phyloP scores from a whole-genome alignment of 2,797 vertebrate genomes.

The Sebastes diaconus region DNA sequence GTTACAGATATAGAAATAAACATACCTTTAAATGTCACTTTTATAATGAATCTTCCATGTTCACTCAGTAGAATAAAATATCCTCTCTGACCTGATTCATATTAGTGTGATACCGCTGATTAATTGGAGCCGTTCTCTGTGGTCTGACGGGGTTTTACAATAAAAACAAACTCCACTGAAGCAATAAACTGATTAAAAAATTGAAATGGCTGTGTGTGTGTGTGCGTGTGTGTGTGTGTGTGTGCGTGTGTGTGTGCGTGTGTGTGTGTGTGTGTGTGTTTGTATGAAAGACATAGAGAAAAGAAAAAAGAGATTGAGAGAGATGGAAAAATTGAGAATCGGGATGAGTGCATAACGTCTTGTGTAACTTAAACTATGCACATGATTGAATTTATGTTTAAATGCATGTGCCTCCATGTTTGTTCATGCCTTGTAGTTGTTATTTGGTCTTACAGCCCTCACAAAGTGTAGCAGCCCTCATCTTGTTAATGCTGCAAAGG shows the following conservation, averaged over 20 bases:
- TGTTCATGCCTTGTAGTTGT: neutral
- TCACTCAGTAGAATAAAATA: conserved; percentile 6
- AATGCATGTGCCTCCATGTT: neutral
- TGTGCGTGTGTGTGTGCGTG: neutral
- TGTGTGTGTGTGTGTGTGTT: neutral
- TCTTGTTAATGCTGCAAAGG: conserved; percentile 23
- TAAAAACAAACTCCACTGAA: conserved; percentile 16
- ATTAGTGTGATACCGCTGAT: neutral
- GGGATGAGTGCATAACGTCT: neutral
- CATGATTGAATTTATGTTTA: neutral
- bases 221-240: neutral
- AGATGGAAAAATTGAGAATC: neutral
- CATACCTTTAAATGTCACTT: conserved; percentile 20
- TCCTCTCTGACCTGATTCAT: conserved; percentile 3
- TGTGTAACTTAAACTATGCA: neutral
- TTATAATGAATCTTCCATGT: neutral
- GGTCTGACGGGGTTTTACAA: conserved; percentile 20
- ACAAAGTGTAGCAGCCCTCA: neutral
- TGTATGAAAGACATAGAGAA: neutral
- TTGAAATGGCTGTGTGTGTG: neutral
- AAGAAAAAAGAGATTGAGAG: neutral
- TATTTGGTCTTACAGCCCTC: neutral
- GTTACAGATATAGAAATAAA: neutral
- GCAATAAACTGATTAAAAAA: conserved; percentile 34
- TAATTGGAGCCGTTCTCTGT: neutral